phyloP scores from a whole-genome alignment of 2,888 invertebrate species.

The Octonoba sinensis region DNA sequence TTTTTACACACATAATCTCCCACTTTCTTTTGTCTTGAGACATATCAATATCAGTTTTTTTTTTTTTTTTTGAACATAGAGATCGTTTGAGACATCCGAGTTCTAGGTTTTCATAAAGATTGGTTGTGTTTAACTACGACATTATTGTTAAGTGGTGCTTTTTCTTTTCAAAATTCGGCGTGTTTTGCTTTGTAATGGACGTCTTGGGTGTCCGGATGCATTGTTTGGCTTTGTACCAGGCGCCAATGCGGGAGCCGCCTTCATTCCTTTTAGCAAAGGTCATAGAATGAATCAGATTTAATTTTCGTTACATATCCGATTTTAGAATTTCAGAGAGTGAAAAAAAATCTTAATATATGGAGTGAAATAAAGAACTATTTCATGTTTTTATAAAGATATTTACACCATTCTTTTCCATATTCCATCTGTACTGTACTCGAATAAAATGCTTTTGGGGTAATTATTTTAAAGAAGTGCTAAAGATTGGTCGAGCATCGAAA shows the following conservation, averaged over 20 bases:
- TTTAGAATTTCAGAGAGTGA: too few relatives aligned
- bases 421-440: too few relatives aligned
- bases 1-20: conserved; percentile 2
- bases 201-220: conserved; percentile 5
- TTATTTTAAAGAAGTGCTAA: too few relatives aligned
- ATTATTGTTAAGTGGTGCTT: background rate
- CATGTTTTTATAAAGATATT: too few relatives aligned
- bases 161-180: conserved; percentile 2
- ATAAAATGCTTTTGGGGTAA: too few relatives aligned
- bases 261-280: too few relatives aligned
- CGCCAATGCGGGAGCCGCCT: background rate
- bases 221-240: conserved; percentile 1
- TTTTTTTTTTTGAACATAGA: conserved; percentile 29
- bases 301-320: too few relatives aligned
- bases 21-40: conserved; percentile 19
- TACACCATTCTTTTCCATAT: too few relatives aligned
- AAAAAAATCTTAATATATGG: too few relatives aligned
- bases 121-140: conserved; percentile 29
- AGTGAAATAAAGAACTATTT: too few relatives aligned
- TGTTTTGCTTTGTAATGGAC: conserved; percentile 9
- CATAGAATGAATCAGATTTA: too few relatives aligned
- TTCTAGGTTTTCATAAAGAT: conserved; percentile 39
- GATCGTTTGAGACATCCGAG: conserved; percentile 21
- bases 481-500: too few relatives aligned
- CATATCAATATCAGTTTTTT: conserved; percentile 55